These are phyloP conservation scores for Peromyscus attwateri DNA, from an alignment of 2,797 vertebrate species.

Conservation along the genomic window DNA sequence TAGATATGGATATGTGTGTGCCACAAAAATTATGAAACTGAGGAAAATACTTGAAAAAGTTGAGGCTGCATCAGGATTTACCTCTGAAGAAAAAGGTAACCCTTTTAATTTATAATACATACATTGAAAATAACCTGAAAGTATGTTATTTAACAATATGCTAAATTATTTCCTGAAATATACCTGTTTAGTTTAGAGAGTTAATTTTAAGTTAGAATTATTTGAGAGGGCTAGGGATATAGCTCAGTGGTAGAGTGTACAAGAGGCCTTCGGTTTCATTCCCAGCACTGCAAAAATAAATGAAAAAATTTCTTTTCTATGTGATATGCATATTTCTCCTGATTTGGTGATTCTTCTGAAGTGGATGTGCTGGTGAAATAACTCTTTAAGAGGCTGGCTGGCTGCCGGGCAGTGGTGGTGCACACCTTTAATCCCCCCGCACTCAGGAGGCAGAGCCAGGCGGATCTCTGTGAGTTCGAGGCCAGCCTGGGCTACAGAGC, in stretches of 20 bases:
- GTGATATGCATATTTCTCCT: neutral
- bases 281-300: neutral
- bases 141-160: neutral
- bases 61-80: constrained; percentile 98
- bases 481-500: too few relatives aligned
- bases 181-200: neutral
- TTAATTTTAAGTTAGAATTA: constrained; percentile 36
- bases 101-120: neutral
- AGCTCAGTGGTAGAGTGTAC: neutral
- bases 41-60: constrained; percentile 99
- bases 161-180: neutral
- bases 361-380: neutral
- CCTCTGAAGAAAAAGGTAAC: constrained; percentile 98
- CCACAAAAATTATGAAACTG: constrained; percentile 99
- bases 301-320: neutral
- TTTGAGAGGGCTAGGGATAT: neutral
- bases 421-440: too few relatives aligned
- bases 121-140: constrained; percentile 29
- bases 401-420: too few relatives aligned
- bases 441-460: too few relatives aligned
- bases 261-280: neutral
- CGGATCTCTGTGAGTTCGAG: too few relatives aligned
- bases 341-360: constrained; percentile 1
- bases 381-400: neutral
- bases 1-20: constrained; percentile 98